Conservation (phyloP, 2,797 vertebrate genomes). For the Leuciscus waleckii region DNA sequence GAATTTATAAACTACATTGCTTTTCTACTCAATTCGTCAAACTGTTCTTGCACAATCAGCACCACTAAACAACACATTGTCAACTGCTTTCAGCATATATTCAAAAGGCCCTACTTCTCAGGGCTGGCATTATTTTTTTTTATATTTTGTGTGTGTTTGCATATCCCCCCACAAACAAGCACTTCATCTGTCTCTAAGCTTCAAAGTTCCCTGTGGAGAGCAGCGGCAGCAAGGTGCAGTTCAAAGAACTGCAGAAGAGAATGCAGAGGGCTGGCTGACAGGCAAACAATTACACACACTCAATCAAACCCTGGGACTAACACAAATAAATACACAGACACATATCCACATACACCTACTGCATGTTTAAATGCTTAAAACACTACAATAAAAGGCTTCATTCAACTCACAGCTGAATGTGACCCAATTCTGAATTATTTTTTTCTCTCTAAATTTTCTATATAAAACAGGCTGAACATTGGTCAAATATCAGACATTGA, state of each 20-base stretch:
- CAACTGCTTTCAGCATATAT: constrained; percentile 28
- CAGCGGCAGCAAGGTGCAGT: constrained; percentile 44
- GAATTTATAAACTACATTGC: neutral
- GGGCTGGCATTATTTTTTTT: neutral
- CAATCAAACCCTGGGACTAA: constrained; percentile 47
- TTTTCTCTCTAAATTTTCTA: neutral
- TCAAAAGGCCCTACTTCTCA: constrained; percentile 31
- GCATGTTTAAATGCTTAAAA: constrained; percentile 17
- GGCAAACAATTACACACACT: constrained; percentile 56
- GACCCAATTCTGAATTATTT: neutral
- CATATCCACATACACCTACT: constrained; percentile 9
- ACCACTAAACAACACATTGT: constrained; percentile 37
- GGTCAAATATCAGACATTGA: neutral
- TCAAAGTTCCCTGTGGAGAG: constrained; percentile 59
- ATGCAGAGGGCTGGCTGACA: constrained; percentile 51
- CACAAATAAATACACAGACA: constrained; percentile 29
- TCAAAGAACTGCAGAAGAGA: constrained; percentile 62
- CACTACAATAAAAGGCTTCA: neutral
- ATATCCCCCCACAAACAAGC: constrained; percentile 62
- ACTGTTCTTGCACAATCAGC: constrained; percentile 23
- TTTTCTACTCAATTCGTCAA: constrained; percentile 4
- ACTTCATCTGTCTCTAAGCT: constrained; percentile 58
- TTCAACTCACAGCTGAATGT: neutral
- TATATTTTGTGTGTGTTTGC: constrained; percentile 44
- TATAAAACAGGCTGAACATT: neutral